These are phyloP conservation scores for Gandaritis pyraliata DNA, from an alignment of 2,888 invertebrate species.

Conservation along the genomic window DNA sequence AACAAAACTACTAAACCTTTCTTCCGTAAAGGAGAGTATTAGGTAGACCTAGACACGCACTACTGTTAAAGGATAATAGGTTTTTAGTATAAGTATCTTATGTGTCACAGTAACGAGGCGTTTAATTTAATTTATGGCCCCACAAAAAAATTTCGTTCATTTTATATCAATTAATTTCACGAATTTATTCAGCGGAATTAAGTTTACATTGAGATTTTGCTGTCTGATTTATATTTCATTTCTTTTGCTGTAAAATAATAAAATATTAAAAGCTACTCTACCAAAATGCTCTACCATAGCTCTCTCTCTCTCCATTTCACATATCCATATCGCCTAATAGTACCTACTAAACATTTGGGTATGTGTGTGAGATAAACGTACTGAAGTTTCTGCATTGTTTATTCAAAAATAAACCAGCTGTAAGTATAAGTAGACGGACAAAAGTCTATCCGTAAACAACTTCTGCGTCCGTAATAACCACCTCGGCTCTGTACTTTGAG, in stretches of 20 bases:
- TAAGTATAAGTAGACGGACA: background rate
- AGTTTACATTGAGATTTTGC: conserved; percentile 31
- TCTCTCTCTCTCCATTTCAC: no score
- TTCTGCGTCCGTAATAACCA: conserved; percentile 33
- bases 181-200: conserved; percentile 32
- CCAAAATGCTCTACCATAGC: no score
- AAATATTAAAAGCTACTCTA: no score
- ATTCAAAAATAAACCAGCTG: background rate
- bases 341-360: no score
- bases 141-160: conserved; percentile 36
- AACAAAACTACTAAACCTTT: no score
- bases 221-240: conserved; percentile 17
- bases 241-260: background rate
- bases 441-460: background rate
- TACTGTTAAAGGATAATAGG: conserved; percentile 15
- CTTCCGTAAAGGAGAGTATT: no score
- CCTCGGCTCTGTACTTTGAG: conserved; percentile 33
- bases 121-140: conserved; percentile 32
- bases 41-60: conserved; percentile 5
- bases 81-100: conserved; percentile 19
- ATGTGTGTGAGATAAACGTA: background rate
- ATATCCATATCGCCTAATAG: no score
- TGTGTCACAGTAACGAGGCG: conserved; percentile 31
- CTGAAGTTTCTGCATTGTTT: background rate
- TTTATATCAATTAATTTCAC: conserved; percentile 36